Evolutionary conservation across 2,113 vertebrate genomes (phyloP).

Genomic region (Trogon melanurus): DNA sequence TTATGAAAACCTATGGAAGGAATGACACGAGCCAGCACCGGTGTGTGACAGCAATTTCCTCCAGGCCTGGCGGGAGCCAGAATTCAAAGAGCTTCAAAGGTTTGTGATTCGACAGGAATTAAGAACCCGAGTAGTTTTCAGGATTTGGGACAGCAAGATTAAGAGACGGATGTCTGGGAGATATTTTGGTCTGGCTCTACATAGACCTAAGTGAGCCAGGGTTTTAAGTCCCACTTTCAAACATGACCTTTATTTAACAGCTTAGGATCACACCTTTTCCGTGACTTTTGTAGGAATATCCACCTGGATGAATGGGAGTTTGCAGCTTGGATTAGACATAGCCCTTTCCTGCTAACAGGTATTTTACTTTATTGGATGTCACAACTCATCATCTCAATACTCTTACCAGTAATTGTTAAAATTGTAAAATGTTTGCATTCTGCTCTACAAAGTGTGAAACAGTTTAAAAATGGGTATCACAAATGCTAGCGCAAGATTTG

Average conservation of each 20-base stretch:
- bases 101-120: background rate
- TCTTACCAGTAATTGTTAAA: background rate
- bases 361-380: background rate
- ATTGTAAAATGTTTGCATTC: background rate
- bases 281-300: background rate
- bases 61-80: background rate
- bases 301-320: background rate
- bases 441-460: background rate
- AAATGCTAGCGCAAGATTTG: background rate
- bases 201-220: background rate
- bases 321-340: background rate
- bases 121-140: background rate
- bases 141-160: background rate
- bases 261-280: background rate
- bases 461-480: background rate
- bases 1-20: background rate
- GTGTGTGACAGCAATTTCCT: background rate
- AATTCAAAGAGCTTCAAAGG: background rate
- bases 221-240: background rate
- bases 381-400: background rate
- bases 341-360: background rate
- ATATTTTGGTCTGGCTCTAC: background rate
- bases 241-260: background rate
- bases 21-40: rapidly evolving
- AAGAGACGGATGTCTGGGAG: background rate